These are phyloP conservation scores for Sisyra nigra DNA, from an alignment of 2,888 invertebrate genomes.

Conservation along the genomic window DNA sequence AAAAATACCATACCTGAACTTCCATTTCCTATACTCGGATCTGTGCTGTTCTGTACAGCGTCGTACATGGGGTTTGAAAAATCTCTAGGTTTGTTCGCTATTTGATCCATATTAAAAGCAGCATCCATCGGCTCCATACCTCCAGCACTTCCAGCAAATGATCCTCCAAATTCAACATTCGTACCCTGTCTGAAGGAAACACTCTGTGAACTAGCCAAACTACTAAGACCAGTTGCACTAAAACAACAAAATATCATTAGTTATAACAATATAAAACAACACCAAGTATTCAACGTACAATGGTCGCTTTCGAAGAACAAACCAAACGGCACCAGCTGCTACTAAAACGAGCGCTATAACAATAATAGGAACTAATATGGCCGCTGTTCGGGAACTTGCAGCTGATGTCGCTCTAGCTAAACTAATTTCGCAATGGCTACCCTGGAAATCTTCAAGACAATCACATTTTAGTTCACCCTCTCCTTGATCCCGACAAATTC, in stretches of 20 bases:
- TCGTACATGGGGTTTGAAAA: slow-evolving; percentile 99
- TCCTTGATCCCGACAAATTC: slow-evolving; percentile 44
- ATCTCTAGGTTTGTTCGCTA: slow-evolving; percentile 67
- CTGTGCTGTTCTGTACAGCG: slow-evolving; percentile 52
- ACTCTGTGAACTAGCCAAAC: slow-evolving; percentile 72
- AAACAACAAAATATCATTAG: slow-evolving; percentile 32
- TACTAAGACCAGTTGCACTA: slow-evolving; percentile 62
- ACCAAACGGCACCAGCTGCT: slow-evolving; percentile 61
- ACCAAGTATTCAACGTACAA: slow-evolving; percentile 57
- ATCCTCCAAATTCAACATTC: slow-evolving; percentile 72
- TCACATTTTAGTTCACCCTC: slow-evolving; percentile 47
- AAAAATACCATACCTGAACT: slow-evolving; percentile 31
- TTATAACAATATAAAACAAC: too few species aligned
- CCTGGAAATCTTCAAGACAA: slow-evolving; percentile 55
- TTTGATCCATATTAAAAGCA: slow-evolving; percentile 65
- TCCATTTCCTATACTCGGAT: slow-evolving; percentile 40
- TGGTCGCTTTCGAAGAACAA: slow-evolving; percentile 65
- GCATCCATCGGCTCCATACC: slow-evolving; percentile 50
- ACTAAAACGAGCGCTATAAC: slow-evolving; percentile 56
- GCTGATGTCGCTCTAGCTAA: slow-evolving; percentile 39
- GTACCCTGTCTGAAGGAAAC: slow-evolving; percentile 88
- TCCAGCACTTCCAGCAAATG: slow-evolving; percentile 35
- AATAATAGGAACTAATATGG: slow-evolving; percentile 69
- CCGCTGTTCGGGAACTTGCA: slow-evolving; percentile 42
- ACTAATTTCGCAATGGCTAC: slow-evolving; percentile 54